Conservation (phyloP, 1,140 invertebrate species). For the Drosophila pachea region DNA sequence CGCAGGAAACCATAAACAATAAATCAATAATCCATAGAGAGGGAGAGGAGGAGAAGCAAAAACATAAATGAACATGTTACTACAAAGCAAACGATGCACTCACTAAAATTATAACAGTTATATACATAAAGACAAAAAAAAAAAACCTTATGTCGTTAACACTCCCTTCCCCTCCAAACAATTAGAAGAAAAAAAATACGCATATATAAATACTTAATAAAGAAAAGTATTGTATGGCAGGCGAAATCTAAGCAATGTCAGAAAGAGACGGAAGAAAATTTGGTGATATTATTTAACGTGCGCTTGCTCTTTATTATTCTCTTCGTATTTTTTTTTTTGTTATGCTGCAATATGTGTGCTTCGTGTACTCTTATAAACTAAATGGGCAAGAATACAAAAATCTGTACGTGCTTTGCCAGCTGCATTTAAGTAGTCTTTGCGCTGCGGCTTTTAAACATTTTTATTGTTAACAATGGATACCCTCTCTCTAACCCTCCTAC, state of each 20-base stretch:
- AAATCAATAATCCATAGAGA: conserved; percentile 45
- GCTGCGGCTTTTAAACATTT: conserved; percentile 25
- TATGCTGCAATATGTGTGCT: conserved; percentile 48
- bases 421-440: conserved; percentile 44
- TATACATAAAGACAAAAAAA: conserved; percentile 33
- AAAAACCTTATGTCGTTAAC: conserved; percentile 49
- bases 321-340: conserved; percentile 11
- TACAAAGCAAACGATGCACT: conserved; percentile 35
- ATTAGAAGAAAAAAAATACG: conserved; percentile 15
- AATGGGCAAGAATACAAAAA: conserved; percentile 4
- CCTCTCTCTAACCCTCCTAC: conserved; percentile 17
- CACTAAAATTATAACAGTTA: conserved; percentile 49
- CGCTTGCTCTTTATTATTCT: conserved; percentile 60
- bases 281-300: conserved; percentile 77
- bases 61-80: conserved; percentile 45
- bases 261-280: conserved; percentile 44
- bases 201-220: conserved; percentile 27
- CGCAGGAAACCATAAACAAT: conserved; percentile 50
- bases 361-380: conserved; percentile 39
- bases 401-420: conserved; percentile 38
- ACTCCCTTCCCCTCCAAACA: conserved; percentile 1
- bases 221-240: conserved; percentile 23
- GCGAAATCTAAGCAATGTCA: conserved; percentile 33
- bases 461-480: conserved; percentile 19
- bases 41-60: conserved; percentile 23